Percentiles rank a stretch among this genome's conserved stretches.
Conservation (phyloP, 2,888 invertebrate species). For the Charanyca ferruginea region DNA sequence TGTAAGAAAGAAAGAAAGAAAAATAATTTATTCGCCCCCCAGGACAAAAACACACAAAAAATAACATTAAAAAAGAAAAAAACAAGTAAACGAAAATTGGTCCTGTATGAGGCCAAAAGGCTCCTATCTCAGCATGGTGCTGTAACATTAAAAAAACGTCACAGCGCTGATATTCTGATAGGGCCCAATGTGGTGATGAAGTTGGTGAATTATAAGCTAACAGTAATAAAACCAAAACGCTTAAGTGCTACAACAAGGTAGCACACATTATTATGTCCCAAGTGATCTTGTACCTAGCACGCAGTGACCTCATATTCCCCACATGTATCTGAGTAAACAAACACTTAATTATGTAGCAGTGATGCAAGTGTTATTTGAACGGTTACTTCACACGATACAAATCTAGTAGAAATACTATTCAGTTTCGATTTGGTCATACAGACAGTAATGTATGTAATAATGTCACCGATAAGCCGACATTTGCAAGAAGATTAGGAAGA, state of each 20-base stretch:
- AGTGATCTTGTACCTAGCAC: constrained; percentile 20
- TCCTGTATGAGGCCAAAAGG: no score
- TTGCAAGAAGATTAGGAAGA: constrained; percentile 53
- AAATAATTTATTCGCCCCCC: no score
- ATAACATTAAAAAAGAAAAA: no score
- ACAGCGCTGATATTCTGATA: no score
- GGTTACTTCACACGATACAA: constrained; percentile 58
- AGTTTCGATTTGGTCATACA: constrained; percentile 56
- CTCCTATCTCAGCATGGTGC: no score
- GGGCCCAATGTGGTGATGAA: no score
- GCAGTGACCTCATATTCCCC: constrained; percentile 44
- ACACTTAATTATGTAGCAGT: constrained; percentile 50
- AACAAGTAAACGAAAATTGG: no score
- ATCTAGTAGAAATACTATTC: constrained; percentile 41
- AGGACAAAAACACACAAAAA: no score
- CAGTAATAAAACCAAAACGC: no score
- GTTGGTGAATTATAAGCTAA: background rate
- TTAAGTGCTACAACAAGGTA: no score
- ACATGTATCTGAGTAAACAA: constrained; percentile 52
- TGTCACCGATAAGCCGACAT: constrained; percentile 61
- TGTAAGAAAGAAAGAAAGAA: no score
- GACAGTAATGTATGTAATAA: constrained; percentile 59
- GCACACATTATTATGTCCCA: constrained; percentile 25
- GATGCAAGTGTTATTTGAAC: constrained; percentile 51
- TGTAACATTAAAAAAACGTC: no score